Percentiles rank a stretch among this genome's conserved stretches.
These are phyloP conservation scores for Lagenorhynchus albirostris DNA, from an alignment of 2,113 vertebrate species.

Conservation along the genomic window DNA sequence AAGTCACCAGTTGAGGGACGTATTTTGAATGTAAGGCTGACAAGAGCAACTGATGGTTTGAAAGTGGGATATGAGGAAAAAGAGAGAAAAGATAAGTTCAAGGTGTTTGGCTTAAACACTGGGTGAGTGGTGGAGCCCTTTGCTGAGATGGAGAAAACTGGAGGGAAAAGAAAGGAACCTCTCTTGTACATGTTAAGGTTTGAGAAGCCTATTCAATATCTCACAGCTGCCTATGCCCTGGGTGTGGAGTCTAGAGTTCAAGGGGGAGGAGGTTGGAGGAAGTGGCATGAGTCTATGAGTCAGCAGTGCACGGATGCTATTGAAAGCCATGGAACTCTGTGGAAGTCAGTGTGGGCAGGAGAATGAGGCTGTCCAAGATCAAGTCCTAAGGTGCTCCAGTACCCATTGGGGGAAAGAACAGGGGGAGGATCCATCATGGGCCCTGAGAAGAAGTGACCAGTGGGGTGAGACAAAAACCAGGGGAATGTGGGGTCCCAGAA, in stretches of 20 bases:
- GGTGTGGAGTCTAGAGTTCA: background rate
- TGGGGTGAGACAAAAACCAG: background rate
- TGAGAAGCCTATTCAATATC: background rate
- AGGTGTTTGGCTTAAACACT: background rate
- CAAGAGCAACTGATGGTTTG: background rate
- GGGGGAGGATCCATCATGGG: background rate
- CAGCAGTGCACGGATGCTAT: background rate
- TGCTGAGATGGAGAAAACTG: background rate
- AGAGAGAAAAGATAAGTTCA: background rate
- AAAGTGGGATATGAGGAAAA: background rate
- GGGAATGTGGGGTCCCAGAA: background rate
- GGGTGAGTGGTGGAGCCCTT: background rate
- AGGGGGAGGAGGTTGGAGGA: background rate
- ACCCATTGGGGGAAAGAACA: rapidly evolving
- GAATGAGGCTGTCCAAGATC: background rate
- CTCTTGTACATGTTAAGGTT: background rate
- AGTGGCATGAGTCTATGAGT: background rate
- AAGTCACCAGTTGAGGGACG: background rate
- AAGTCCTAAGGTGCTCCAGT: background rate
- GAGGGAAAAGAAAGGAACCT: background rate
- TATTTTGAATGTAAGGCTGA: background rate
- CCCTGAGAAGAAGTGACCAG: background rate
- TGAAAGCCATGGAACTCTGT: background rate
- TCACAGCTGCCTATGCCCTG: background rate
- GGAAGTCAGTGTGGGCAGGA: background rate